Base-by-base conservation (phyloP, 2,797 vertebrate species). In the Ambastaia sidthimunki region DNA sequence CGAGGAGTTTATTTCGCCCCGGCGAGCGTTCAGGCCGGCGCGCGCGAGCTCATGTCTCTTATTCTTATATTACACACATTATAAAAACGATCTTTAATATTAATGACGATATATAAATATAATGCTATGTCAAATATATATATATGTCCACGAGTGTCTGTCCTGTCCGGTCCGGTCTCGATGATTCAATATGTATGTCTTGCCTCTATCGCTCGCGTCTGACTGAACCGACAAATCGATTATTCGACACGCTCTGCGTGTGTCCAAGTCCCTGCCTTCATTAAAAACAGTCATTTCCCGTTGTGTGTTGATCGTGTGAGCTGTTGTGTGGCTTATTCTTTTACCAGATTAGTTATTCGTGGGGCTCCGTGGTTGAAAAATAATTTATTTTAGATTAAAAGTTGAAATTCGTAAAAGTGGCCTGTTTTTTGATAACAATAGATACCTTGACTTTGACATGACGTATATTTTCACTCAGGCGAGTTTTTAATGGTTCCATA, bases 381-480 rank as follows among this genome's bases (percentile, higher is more conserved):
- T 31, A 25, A 16, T 62, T 62, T 62, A 1, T 21, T 41, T 23
- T 18, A n/a, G 16, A 37, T 65, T 37, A 18, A 71, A 71, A 55
- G 16, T 4, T 16, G n/a, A n/a, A 41, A 28, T 60, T 1, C 16
- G 50, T 60, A 12, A 37, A 37, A n/a, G 3, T 9, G 2, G 16
- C 3, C 31, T 28, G 16, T 1, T 76, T 44, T 28, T 1, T 12
- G 18, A 12, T 37, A 2, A 54, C 18, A 74, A 31, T n/a, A 18
- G 5, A 48, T 74, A 18, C 19, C 50, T 23, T 52, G 4, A 65
- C 2, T 65, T 41, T 75, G 16, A 12, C 13, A 37, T 37, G 52
- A 52, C 50, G 60, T 34, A 63, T 15, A 4, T 84, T 78, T 88
- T 31, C 50, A 80, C 2, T 21, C 71, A 83, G 86, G 84, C 86